A percentile compares a stretch with the other conserved stretches of the same genome.
phyloP scores from a whole-genome alignment of 2,113 vertebrate species.

The Microcebus ravelobensis region DNA sequence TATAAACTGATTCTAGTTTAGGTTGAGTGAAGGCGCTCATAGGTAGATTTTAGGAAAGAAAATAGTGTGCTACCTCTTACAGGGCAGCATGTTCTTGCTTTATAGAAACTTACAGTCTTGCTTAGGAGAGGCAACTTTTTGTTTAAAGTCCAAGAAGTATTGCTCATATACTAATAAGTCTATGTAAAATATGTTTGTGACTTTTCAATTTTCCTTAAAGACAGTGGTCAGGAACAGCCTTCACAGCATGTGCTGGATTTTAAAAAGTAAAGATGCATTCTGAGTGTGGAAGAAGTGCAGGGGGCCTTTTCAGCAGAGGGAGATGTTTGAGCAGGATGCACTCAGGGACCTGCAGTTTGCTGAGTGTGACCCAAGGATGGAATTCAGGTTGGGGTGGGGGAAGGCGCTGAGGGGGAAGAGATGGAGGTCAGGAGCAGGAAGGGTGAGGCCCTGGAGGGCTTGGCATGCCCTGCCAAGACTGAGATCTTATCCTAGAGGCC shows the following conservation, averaged over 20 bases:
- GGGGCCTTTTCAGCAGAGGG: background rate
- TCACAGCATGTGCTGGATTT: background rate
- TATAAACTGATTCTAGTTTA: background rate
- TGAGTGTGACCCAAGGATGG: background rate
- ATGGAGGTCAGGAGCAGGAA: background rate
- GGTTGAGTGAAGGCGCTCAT: background rate
- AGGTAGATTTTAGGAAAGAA: background rate
- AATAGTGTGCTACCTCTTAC: background rate
- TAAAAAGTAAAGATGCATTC: background rate
- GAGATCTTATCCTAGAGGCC: background rate
- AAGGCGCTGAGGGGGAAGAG: background rate
- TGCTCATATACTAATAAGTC: background rate
- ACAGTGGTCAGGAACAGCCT: background rate
- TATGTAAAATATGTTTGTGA: background rate
- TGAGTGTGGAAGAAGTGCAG: background rate
- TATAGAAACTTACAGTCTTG: background rate
- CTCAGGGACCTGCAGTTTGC: background rate
- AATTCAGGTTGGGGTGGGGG: background rate
- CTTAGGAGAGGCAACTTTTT: background rate
- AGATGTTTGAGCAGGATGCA: background rate
- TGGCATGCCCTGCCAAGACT: background rate
- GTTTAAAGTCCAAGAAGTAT: background rate
- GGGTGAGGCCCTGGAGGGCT: background rate
- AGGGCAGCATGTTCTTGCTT: background rate
- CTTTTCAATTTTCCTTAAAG: background rate